Conservation (phyloP, 2,797 vertebrate genomes). For the Prunella strophiata region DNA sequence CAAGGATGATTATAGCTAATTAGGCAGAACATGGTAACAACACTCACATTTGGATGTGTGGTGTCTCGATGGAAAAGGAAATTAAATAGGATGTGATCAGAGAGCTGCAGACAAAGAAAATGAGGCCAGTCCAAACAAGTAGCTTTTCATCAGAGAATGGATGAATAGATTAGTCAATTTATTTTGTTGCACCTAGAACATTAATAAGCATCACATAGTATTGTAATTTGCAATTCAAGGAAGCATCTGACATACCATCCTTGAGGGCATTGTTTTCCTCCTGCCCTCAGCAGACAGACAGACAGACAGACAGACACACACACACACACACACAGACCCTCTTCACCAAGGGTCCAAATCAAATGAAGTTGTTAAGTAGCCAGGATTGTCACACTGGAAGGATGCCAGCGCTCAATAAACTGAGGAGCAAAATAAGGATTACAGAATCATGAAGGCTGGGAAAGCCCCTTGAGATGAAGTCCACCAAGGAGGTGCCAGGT, state of each 20-base stretch:
- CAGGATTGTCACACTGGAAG: not conserved
- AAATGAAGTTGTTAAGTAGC: not conserved
- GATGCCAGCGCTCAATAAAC: not conserved
- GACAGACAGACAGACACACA: not conserved
- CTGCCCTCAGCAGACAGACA: not conserved
- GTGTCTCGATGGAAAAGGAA: conserved; percentile 19
- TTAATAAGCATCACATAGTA: not conserved
- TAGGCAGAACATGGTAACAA: not conserved
- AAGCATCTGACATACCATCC: not conserved
- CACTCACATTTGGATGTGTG: not conserved
- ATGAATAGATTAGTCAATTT: not conserved
- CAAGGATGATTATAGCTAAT: not conserved
- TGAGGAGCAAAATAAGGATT: not conserved
- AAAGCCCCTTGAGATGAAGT: not conserved
- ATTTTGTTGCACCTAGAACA: not conserved
- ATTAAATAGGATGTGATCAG: not conserved
- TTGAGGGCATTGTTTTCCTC: not conserved
- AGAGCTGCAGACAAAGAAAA: conserved; percentile 32
- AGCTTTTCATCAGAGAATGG: not conserved
- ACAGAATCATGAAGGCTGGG: not conserved
- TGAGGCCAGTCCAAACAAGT: not conserved
- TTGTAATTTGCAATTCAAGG: not conserved
- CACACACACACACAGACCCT: not conserved
- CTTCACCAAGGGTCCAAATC: not conserved
- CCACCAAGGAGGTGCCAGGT: not conserved